Conservation (phyloP, 2,797 vertebrate genomes). For the Liasis olivaceus region DNA sequence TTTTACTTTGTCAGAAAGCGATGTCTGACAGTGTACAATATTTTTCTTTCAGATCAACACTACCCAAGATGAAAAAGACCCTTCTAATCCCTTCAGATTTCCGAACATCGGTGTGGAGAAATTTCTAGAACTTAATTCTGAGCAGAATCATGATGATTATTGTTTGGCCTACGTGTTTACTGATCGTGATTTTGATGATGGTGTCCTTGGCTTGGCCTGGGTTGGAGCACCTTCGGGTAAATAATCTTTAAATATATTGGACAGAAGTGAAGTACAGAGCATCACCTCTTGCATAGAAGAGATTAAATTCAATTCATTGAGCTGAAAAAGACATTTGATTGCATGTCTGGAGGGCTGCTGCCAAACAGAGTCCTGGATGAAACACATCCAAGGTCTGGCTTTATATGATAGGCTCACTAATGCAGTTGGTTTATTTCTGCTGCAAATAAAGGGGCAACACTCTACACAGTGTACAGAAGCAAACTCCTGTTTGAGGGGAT, state of each 20-base stretch:
- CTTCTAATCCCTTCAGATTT: conserved; percentile 94
- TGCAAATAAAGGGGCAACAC: neutral
- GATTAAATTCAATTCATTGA: no score
- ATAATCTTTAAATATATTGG: neutral
- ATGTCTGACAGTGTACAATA: conserved; percentile 27
- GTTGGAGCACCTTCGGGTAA: conserved; percentile 97
- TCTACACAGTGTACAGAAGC: neutral
- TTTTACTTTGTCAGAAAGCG: neutral
- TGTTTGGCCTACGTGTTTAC: conserved; percentile 98
- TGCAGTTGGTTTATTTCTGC: neutral
- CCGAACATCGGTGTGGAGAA: conserved; percentile 98
- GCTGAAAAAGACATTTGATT: neutral
- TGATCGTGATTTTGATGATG: conserved; percentile 96
- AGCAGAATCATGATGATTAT: conserved; percentile 98
- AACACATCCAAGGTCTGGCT: neutral
- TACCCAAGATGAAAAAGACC: conserved; percentile 87
- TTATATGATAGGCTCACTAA: no score
- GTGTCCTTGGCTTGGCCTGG: conserved; percentile 95
- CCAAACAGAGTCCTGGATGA: no score
- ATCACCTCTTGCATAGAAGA: neutral
- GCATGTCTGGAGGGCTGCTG: neutral
- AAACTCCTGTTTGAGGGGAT: neutral
- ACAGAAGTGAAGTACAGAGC: neutral
- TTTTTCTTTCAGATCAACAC: conserved; percentile 88
- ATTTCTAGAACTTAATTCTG: conserved; percentile 95